Evolutionary conservation across 2,113 vertebrate species (phyloP).

Genomic region (Tetrax tetrax): DNA sequence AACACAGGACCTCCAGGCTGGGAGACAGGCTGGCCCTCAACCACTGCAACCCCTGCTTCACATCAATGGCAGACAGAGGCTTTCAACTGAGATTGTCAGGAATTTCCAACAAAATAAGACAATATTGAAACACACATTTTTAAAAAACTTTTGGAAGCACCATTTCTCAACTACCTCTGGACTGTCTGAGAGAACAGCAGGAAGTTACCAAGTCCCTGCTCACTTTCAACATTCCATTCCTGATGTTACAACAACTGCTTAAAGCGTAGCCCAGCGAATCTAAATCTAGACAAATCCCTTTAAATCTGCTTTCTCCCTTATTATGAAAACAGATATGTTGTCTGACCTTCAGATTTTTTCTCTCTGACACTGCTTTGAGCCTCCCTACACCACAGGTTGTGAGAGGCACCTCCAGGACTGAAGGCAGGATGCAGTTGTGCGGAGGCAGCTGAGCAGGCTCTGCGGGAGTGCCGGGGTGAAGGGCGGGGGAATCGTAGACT

Average conservation of each 20-base stretch:
- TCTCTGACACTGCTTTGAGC: not conserved
- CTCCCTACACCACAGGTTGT: not conserved
- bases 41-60: not conserved
- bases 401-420: not conserved
- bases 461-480: fast-evolving
- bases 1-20: not conserved
- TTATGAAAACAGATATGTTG: not conserved
- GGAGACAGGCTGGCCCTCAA: not conserved
- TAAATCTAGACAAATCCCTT: not conserved
- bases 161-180: not conserved
- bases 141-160: not conserved
- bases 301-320: not conserved
- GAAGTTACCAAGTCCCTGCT: not conserved
- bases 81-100: not conserved
- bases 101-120: not conserved
- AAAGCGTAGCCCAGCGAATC: not conserved
- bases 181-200: not conserved
- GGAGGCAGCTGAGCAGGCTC: not conserved
- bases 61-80: fast-evolving
- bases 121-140: not conserved
- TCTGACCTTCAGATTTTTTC: not conserved
- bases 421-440: not conserved
- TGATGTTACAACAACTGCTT: not conserved
- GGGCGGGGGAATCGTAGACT: not conserved
- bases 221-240: not conserved